phyloP scores from a whole-genome alignment of 2,888 invertebrate genomes.

The Gnatocerus cornutus region DNA sequence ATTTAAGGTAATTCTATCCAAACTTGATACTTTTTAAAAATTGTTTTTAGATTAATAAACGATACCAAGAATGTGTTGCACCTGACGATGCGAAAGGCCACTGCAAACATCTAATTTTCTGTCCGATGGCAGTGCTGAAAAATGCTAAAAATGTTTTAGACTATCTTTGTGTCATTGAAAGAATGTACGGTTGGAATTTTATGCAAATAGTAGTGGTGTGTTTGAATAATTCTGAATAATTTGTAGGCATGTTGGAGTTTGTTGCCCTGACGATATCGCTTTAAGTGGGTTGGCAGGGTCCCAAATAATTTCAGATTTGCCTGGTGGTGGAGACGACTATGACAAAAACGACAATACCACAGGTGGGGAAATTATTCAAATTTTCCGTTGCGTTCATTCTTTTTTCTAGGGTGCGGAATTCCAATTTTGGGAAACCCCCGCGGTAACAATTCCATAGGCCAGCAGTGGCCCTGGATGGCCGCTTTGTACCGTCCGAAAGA shows the following conservation, averaged over 20 bases:
- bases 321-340: slow-evolving; percentile 74
- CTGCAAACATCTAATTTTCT: slow-evolving; percentile 80
- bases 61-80: slow-evolving; percentile 76
- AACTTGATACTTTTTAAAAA: neutral
- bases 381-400: neutral
- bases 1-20: slow-evolving; percentile 61
- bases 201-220: neutral
- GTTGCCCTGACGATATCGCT: slow-evolving; percentile 78
- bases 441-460: slow-evolving; percentile 60
- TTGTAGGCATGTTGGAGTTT: slow-evolving; percentile 80
- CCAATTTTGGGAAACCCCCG: slow-evolving; percentile 56
- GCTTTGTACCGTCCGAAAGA: slow-evolving; percentile 78
- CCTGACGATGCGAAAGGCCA: slow-evolving; percentile 77
- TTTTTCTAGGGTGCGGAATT: slow-evolving; percentile 65
- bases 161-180: slow-evolving; percentile 81
- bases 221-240: slow-evolving; percentile 12
- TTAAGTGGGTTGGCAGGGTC: slow-evolving; percentile 65
- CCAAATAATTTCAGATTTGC: slow-evolving; percentile 68
- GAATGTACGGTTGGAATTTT: slow-evolving; percentile 72
- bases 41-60: slow-evolving; percentile 73
- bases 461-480: slow-evolving; percentile 91
- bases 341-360: slow-evolving; percentile 70
- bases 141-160: slow-evolving; percentile 76
- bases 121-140: slow-evolving; percentile 69
- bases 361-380: slow-evolving; percentile 57